A percentile compares a stretch with the other conserved stretches of the same genome.
Evolutionary conservation across 2,888 invertebrate genomes (phyloP).

Genomic region (Macrosiphum euphorbiae): DNA sequence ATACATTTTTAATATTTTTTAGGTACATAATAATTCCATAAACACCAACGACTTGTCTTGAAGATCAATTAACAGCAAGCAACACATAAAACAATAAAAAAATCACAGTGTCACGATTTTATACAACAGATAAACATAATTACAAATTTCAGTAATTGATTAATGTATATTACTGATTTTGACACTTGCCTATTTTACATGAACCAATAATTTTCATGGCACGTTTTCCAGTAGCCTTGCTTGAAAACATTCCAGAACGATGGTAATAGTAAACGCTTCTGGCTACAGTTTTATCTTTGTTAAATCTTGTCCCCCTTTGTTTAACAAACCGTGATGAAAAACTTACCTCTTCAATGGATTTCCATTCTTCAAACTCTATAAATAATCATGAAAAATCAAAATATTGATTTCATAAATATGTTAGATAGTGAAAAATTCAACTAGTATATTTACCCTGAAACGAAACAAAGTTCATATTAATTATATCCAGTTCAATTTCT

Average conservation of each 20-base stretch:
- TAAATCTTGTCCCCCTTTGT: not conserved
- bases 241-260: not conserved
- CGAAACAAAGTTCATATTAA: too few species aligned
- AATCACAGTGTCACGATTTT: not conserved
- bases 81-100: constrained; percentile 1
- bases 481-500: too few species aligned
- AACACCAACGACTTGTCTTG: not conserved
- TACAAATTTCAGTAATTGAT: too few species aligned
- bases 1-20: not conserved
- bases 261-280: not conserved
- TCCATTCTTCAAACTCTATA: too few species aligned
- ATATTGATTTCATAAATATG: too few species aligned
- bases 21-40: not conserved
- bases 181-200: not conserved
- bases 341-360: too few species aligned
- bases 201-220: not conserved
- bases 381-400: too few species aligned
- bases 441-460: too few species aligned
- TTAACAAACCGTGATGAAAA: not conserved
- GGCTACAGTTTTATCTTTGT: not conserved
- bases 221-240: not conserved
- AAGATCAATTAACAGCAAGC: not conserved
- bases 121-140: not conserved
- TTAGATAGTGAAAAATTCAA: too few species aligned
- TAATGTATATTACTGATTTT: not conserved